Conservation (phyloP, 2,888 invertebrate genomes). For the Lingula anatina region DNA sequence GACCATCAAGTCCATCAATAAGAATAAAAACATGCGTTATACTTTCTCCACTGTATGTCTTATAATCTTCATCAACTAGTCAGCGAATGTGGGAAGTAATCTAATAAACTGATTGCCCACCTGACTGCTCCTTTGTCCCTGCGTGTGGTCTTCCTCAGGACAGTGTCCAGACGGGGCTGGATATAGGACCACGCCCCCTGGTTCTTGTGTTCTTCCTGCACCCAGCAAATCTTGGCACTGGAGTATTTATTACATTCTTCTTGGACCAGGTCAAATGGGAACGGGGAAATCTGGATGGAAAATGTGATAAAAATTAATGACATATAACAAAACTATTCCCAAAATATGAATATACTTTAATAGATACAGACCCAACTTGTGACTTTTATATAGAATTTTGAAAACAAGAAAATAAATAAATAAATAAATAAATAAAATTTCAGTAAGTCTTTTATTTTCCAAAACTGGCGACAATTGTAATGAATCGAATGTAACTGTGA, state of each 20-base stretch:
- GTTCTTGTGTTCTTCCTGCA: conserved; percentile 95
- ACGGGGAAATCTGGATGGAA: conserved; percentile 77
- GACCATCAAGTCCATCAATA: not conserved
- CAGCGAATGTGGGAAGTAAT: too few relatives aligned
- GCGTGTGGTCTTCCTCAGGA: conserved; percentile 46
- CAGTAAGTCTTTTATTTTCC: not conserved
- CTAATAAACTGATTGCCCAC: too few relatives aligned
- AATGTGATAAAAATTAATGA: too few relatives aligned
- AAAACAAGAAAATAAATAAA: too few relatives aligned
- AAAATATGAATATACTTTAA: not conserved
- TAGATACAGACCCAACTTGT: not conserved
- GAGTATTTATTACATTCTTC: conserved; percentile 74
- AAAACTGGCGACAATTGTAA: not conserved
- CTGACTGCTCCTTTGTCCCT: too few relatives aligned
- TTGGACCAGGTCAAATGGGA: conserved; percentile 87
- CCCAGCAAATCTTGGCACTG: conserved; percentile 77
- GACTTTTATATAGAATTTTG: not conserved
- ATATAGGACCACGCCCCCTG: conserved; percentile 83
- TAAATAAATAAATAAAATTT: not conserved
- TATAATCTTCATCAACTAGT: too few relatives aligned
- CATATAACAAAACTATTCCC: too few relatives aligned
- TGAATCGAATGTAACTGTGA: not conserved
- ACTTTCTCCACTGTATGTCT: too few relatives aligned
- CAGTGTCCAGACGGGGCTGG: conserved; percentile 78
- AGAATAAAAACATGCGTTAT: too few relatives aligned